phyloP scores from a whole-genome alignment of 2,888 invertebrate genomes.

The Euspilapteryx auroguttella region DNA sequence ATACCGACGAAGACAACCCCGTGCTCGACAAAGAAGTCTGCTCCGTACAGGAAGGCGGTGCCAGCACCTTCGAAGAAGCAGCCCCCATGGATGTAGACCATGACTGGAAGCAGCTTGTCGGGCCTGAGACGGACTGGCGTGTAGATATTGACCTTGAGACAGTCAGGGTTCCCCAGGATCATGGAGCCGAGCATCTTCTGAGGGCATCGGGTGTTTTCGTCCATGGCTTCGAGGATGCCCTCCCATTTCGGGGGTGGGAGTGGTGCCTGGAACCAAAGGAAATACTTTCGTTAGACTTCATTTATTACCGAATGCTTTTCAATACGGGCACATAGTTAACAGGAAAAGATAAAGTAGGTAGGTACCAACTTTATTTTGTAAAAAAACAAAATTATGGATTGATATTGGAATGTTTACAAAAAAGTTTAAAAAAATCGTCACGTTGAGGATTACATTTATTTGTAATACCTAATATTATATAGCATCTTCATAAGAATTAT shows the following conservation, averaged over 20 bases:
- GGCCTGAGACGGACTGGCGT: slow-evolving; percentile 19
- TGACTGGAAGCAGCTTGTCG: slow-evolving; percentile 44
- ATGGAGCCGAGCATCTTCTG: slow-evolving; percentile 25
- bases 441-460: no score
- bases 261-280: slow-evolving; percentile 49
- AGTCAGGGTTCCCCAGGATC: slow-evolving; percentile 29
- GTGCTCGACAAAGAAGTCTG: slow-evolving; percentile 60
- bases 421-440: no score
- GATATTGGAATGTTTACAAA: no score
- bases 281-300: no score
- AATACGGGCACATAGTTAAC: no score
- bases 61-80: slow-evolving; percentile 63
- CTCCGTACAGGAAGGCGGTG: slow-evolving; percentile 61
- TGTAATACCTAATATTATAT: no score
- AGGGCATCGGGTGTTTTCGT: slow-evolving; percentile 41
- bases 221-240: slow-evolving; percentile 33
- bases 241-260: slow-evolving; percentile 37
- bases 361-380: no score
- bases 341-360: no score
- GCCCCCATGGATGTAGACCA: slow-evolving; percentile 68
- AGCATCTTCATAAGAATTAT: no score
- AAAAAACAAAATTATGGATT: no score
- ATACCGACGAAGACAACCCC: slow-evolving; percentile 61
- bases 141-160: slow-evolving; percentile 39
- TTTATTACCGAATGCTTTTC: no score